Conservation (phyloP, 30 jellyfish, hydroid and myxozoan species). For the Nemopilema nomurai region DNA sequence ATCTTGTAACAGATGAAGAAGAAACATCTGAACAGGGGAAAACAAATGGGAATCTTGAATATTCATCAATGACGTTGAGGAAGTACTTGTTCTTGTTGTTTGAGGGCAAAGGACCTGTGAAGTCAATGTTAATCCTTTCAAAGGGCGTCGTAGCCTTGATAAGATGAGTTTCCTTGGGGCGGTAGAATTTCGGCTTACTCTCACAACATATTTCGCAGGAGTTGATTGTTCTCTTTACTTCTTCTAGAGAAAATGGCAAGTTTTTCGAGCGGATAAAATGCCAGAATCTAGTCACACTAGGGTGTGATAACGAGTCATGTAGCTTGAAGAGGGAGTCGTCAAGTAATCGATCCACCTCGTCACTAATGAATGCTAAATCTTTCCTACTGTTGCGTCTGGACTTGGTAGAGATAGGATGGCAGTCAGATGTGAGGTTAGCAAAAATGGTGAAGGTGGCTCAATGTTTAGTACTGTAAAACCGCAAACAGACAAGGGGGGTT, state of each 20-base stretch:
- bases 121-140: conserved; percentile 47
- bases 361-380: conserved; percentile 57
- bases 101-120: conserved; percentile 53
- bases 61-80: conserved; percentile 35
- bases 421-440: conserved; percentile 56
- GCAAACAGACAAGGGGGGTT: conserved; percentile 38
- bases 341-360: conserved; percentile 45
- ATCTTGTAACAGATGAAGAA: background rate
- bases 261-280: conserved; percentile 26
- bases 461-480: conserved; percentile 32
- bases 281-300: conserved; percentile 46
- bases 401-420: conserved; percentile 68
- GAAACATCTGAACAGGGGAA: conserved; percentile 45
- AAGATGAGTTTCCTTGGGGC: conserved; percentile 21
- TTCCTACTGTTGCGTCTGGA: conserved; percentile 49
- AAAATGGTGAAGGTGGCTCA: conserved; percentile 59
- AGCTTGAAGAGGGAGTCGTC: conserved; percentile 9
- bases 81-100: conserved; percentile 13
- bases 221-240: background rate
- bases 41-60: conserved; percentile 44
- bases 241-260: conserved; percentile 25
- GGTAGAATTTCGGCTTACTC: conserved; percentile 41
- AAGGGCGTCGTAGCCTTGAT: conserved; percentile 48
- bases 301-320: conserved; percentile 27
- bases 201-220: conserved; percentile 43